These are phyloP conservation scores for Zaprionus lineosus DNA, from an alignment of 2,888 invertebrate species.

Conservation along the genomic window DNA sequence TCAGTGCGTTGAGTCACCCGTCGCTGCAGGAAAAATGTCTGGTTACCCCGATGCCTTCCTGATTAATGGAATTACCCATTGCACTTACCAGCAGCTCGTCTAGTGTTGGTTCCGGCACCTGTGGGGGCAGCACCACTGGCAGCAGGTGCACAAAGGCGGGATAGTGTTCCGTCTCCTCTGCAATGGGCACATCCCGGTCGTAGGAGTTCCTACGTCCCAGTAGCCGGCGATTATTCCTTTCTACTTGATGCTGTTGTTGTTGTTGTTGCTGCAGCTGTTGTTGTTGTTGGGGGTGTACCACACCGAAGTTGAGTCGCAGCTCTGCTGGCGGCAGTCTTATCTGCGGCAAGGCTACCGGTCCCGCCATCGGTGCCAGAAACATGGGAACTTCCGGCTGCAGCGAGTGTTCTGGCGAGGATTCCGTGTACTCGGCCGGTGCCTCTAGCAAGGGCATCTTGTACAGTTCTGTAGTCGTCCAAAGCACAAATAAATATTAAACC, in stretches of 20 bases:
- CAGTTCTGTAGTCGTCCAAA: background rate
- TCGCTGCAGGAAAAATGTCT: slow-evolving; percentile 66
- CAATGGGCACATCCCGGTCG: slow-evolving; percentile 74
- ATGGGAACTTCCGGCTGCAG: slow-evolving; percentile 70
- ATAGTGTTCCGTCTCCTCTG: slow-evolving; percentile 77
- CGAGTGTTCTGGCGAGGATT: slow-evolving; percentile 80
- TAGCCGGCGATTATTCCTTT: slow-evolving; percentile 35
- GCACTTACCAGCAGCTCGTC: slow-evolving; percentile 85
- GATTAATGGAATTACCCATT: accelerated
- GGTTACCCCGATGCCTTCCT: too few species aligned
- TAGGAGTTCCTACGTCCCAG: slow-evolving; percentile 56
- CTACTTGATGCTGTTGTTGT: slow-evolving; percentile 19
- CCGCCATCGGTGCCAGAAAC: slow-evolving; percentile 45
- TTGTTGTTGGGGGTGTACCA: too few species aligned
- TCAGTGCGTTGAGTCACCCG: slow-evolving; percentile 83
- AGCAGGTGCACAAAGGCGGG: slow-evolving; percentile 82
- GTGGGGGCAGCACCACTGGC: slow-evolving; percentile 83
- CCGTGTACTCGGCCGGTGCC: slow-evolving; percentile 75
- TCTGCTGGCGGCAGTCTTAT: slow-evolving; percentile 50
- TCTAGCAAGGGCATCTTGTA: slow-evolving; percentile 77
- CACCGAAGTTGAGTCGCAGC: slow-evolving; percentile 29
- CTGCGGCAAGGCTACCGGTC: slow-evolving; percentile 54
- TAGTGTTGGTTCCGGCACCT: slow-evolving; percentile 85
- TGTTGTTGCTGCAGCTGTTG: slow-evolving; percentile 10
- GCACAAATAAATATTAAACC: background rate